Evolutionary conservation across 2,888 invertebrate genomes (phyloP), one percentile per base, ranked within the genome.

Genomic region (Tiliacea aurago): DNA sequence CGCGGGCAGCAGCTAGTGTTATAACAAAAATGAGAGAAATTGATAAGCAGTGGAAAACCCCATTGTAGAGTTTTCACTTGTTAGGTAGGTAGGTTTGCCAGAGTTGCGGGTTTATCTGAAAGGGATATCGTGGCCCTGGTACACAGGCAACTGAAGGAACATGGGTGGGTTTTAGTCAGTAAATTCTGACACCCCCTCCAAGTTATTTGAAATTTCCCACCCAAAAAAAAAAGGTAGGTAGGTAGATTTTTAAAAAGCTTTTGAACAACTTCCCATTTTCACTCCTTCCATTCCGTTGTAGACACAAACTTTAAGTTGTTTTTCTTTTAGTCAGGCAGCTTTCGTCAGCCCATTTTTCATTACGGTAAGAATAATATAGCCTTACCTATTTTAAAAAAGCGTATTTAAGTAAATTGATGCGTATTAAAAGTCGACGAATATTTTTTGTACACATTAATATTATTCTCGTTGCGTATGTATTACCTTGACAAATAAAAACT

Each of bases 401-500:
- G 1, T 28, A 28, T 28, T 74, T 61, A 69, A 71, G 75, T 58
- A 75, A 77, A 84, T 64, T 56, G 61, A 70, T 53, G 61, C 2
- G 55, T 72, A 72, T 78, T 67, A 72, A 83, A 77, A 67, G 51
- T 41, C 47, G 1, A 33, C 11, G 47, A 69, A 70, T 62, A 78
- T 53, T 70, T 80, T 83, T 83, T 75, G 65, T 75, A 67, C 63
- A 65, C 71, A 75, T 65, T 47, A 74, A 75, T 70, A 64, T 56
- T 20, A 65, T 51, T 53, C 65, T 75, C 23, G 45, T 63, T 68
- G 80, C 69, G 73, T 49, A 55, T 55, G 65, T 67, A 68, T 77
- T 47, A 72, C 78, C 81, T 83, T 84, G 72, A 73, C 23, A 84
- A 84, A 81, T 81, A 84, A 77, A 73, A 73, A 45, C 18, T 67